Base-by-base conservation (phyloP, 2,888 invertebrate genomes). In the Disparrhopalites patrizii region DNA sequence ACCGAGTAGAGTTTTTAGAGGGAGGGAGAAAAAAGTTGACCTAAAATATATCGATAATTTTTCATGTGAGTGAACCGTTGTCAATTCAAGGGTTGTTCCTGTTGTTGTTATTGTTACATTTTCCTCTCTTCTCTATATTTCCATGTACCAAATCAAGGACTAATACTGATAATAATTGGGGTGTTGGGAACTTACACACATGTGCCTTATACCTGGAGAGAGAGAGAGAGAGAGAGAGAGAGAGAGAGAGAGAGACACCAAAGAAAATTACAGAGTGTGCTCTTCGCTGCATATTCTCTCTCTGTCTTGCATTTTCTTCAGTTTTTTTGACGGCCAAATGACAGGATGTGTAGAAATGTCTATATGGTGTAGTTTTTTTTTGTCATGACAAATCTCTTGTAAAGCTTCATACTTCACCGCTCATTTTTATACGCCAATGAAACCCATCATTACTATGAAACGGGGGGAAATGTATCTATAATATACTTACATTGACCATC, bases 341-440 rank as follows among this genome's bases (percentile, higher is more conserved):
- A 54, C 54, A 54, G 54, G 54, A 54, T 54, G 54, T 51, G 25
- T 47, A 47, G 47, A 18, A 47, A 47, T 40, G 40, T 40, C n/a
- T 54, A 31, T 54, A 18, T 54, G 54, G 4, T 3, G n/a, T 40
- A 8, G 27, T 5, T 5, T 20, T 51, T 28, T 52, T 57, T 40
- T 57, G 18, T 57, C 57, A 57, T 57, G 57, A 57, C 57, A 57
- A 57, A 57, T 57, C n/a, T 57, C 38, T 27, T 40, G 40, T 27
- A 56, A n/a, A n/a, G n/a, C n/a, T n/a, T n/a, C n/a, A n/a, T n/a
- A n/a, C n/a, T 43, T 64, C 54, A 30, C 50, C 43, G 38, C 61
- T 65, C 67, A 67, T 69, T 69, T 67, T 67, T 69, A 67, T 62
- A 64, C 60, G 67, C 67, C 69, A 67, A 69, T 67, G 67, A 69